Evolutionary conservation across 2,797 vertebrate species (phyloP), one percentile per base, ranked within the genome.

Genomic region (Gambelia wislizenii): DNA sequence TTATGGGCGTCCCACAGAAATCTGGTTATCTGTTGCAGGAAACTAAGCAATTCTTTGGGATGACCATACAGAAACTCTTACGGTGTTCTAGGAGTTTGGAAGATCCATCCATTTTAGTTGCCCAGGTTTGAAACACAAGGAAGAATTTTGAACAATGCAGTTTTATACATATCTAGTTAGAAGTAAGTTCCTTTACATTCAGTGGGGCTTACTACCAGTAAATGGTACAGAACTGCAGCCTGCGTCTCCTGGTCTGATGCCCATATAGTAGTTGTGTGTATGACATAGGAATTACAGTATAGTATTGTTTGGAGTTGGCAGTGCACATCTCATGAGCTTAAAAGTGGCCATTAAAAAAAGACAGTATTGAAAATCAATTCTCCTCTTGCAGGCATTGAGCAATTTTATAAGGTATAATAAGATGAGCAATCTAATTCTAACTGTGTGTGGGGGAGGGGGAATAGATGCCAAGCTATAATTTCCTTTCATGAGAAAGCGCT

Each of bases 381-480:
- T 94, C 90, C 92, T 84, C 91, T 94, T 94, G 90, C 87, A 94
- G 92, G 90, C 95, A 93, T 87, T 86, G 85, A 93, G 77, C 92
- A 95, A 92, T 95, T 96, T 95, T 95, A 80, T 94, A 94, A 94
- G 92, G 84, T 94, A 93, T 95, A 95, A 95, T 94, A 95, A 95
- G 94, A 95, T 94, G 91, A 94, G 94, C 96, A 96, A 94, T 94
- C 93, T 94, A 94, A 91, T 95, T 96, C 93, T 95, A 93, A 93
- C 94, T 94, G 93, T 92, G n/a, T n/a, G n/a, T n/a, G n/a, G 93
- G 93, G 94, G 94, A 95, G 95, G 94, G 94, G 94, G 92, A 95
- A 94, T 92, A 96, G 93, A 96, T 94, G 94, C 88, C 89, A 91
- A 92, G 91, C 93, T 95, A 90, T 96, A 94, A 95, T 95, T 95